These are phyloP conservation scores for Nerophis lumbriciformis DNA, from an alignment of 2,113 vertebrate genomes.

Conservation along the genomic window DNA sequence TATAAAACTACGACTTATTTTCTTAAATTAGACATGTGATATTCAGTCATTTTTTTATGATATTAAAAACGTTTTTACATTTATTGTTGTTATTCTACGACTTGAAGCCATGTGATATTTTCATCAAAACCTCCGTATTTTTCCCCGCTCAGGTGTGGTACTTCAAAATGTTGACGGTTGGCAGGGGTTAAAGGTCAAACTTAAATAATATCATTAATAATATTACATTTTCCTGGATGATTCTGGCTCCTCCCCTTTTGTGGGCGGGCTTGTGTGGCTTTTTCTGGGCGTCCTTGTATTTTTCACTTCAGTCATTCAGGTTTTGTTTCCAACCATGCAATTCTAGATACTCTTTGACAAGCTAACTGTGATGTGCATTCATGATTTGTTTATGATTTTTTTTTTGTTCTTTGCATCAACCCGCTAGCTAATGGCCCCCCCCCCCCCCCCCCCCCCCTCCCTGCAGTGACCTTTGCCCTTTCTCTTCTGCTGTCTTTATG, in stretches of 20 bases:
- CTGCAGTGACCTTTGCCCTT: constrained; percentile 80
- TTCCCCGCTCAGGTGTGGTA: constrained; percentile 28
- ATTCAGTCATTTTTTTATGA: no score
- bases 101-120: no score
- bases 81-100: no score
- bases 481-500: constrained; percentile 59
- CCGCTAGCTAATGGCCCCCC: constrained; percentile 72
- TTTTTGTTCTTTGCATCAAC: constrained; percentile 70
- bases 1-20: no score
- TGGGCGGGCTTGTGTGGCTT: constrained; percentile 29
- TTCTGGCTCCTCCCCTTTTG: not conserved
- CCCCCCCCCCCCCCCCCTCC: constrained; percentile 33
- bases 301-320: constrained; percentile 54
- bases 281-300: constrained; percentile 18
- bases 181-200: constrained; percentile 29
- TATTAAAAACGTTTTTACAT: no score
- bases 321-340: constrained; percentile 57
- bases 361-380: constrained; percentile 82
- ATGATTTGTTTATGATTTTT: constrained; percentile 42
- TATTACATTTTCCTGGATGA: not conserved
- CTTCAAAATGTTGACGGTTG: constrained; percentile 52
- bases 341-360: constrained; percentile 64
- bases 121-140: not conserved
- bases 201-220: no score
- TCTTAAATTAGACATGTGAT: no score